Conservation (phyloP, 2,888 invertebrate genomes). For the Andrena praecox region DNA sequence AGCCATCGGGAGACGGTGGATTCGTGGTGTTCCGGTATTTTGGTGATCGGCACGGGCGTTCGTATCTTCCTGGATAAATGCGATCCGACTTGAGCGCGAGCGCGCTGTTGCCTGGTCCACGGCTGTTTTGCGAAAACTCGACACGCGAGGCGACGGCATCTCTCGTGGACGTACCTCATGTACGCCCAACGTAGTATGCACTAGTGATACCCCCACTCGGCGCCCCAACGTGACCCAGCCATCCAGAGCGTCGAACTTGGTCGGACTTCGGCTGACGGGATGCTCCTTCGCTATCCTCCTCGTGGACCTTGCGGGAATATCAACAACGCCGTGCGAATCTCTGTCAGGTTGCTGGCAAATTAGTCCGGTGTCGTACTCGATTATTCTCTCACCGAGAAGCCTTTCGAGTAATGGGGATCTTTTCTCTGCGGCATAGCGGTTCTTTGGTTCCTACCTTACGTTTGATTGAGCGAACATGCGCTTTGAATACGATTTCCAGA, state of each 20-base stretch:
- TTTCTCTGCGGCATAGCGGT: not conserved
- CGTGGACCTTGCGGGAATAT: not conserved
- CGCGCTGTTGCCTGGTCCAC: conserved; percentile 56
- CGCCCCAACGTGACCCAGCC: conserved; percentile 42
- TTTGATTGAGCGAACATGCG: not conserved
- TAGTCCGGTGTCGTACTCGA: not conserved
- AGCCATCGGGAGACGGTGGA: conserved; percentile 12
- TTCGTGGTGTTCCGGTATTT: not conserved
- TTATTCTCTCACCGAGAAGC: not conserved
- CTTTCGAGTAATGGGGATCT: not conserved
- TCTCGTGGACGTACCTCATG: conserved; percentile 67
- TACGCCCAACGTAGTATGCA: conserved; percentile 61
- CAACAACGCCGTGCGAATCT: not conserved
- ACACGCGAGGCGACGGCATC: conserved; percentile 72
- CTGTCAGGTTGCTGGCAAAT: not conserved
- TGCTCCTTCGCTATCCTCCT: conserved; percentile 18
- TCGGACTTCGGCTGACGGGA: not conserved
- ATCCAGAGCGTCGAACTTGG: conserved; percentile 25
- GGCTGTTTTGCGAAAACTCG: conserved; percentile 67
- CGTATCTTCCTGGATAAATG: conserved; percentile 36
- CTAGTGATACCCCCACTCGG: conserved; percentile 39
- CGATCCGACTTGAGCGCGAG: conserved; percentile 56
- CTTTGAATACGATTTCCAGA: not conserved
- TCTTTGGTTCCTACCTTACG: not conserved
- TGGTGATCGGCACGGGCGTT: conserved; percentile 14